Evolutionary conservation across 2,113 vertebrate species (phyloP), one percentile per base, ranked within the genome.

Genomic region (Onychostruthus taczanowskii): DNA sequence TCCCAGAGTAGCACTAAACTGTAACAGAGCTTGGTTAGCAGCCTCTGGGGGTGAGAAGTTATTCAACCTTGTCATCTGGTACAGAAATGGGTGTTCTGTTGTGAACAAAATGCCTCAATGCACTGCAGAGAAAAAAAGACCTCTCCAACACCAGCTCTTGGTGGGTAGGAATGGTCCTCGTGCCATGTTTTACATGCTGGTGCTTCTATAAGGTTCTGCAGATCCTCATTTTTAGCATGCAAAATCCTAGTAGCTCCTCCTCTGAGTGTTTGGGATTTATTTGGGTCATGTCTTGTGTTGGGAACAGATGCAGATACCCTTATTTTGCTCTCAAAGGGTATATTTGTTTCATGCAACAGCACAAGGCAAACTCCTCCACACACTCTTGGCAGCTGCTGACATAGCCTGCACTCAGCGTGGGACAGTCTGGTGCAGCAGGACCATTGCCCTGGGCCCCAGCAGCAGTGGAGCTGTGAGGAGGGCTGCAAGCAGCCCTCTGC

Each of bases 341-440:
- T 30, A 18, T 22, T 28, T 53, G 12, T 59, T 73, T 33, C 28
- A 8, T 7, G 43, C 11, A 43, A 5, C 11, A 46, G 23, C 3
- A 31, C 16, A 4, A 39, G 52, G n/a, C 37, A 31, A 43, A 11
- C 7, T 13, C 2, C 9, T 11, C 26, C 27, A 13, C 1, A 0
- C 20, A 8, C 5, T 0, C 13, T 18, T 44, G 11, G 17, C 62
- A 44, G 3, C 27, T 2, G 1, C 44, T 43, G 44, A 6, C 22
- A 3, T 6, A 23, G 33, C 35, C n/a, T 44, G 43, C 21, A 2
- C 37, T 56, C 35, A 13, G 6, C 7, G 3, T 6, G 28, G 33
- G 19, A 41, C 61, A 62, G 30, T 11, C 37, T 31, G n/a, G 26
- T 11, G 63, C 35, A 59, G 35, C 11, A 2, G 4, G 37, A 9